Percentiles rank a stretch among this genome's conserved stretches.
These are phyloP conservation scores for Bergia sp. DNA, from an alignment of 92 coral and sea anemone species.

Conservation along the genomic window DNA sequence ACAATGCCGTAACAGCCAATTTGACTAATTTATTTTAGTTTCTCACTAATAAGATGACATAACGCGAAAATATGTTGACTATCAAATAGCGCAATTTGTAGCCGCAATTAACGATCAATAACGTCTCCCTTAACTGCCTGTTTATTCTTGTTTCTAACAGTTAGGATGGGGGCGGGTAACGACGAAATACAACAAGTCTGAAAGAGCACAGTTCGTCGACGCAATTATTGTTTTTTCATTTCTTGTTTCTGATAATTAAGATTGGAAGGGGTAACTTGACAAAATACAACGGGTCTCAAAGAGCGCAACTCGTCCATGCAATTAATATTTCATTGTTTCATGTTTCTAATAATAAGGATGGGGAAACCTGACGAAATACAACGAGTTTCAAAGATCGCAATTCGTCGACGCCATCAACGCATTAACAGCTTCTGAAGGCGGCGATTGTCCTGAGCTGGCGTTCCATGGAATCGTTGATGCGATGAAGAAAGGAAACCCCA, in stretches of 20 bases:
- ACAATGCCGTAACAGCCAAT: too few relatives aligned
- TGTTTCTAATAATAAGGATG: conserved; percentile 6
- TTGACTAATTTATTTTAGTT: not conserved
- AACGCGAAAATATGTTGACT: not conserved
- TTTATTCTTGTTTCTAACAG: too few relatives aligned
- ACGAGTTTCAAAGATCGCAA: conserved; percentile 12
- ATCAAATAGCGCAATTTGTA: not conserved
- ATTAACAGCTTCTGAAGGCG: conserved; percentile 41
- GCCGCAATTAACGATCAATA: not conserved
- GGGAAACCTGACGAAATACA: conserved; percentile 10
- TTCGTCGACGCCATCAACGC: conserved; percentile 23
- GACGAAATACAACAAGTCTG: conserved; percentile 24
- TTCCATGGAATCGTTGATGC: conserved; percentile 28
- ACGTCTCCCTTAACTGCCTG: too few relatives aligned
- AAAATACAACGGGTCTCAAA: conserved; percentile 32
- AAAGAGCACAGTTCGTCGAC: not conserved
- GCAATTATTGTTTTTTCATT: not conserved
- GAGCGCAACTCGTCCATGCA: not conserved
- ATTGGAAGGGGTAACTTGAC: not conserved
- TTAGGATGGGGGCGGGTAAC: conserved; percentile 2
- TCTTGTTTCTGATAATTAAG: not conserved
- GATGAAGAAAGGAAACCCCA: conserved; percentile 30
- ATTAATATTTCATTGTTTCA: too few relatives aligned
- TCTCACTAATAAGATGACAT: not conserved
- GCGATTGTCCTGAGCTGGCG: conserved; percentile 31